A percentile compares a stretch with the other conserved stretches of the same genome.
Evolutionary conservation across 2,888 invertebrate genomes (phyloP).

Genomic region (Eurytoma californica): DNA sequence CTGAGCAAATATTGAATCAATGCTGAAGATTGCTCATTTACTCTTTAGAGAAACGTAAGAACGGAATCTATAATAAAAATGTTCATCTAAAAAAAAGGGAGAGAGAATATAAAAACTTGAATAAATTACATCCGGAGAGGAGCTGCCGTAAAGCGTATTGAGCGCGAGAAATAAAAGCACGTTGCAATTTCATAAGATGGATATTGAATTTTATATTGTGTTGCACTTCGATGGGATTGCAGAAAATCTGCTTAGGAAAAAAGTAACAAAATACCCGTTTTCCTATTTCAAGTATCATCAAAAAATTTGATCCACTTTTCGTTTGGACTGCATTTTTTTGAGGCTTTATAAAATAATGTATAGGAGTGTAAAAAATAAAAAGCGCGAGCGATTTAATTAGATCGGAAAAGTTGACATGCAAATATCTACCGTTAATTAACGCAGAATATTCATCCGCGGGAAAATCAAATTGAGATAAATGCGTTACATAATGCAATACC

Average conservation of each 20-base stretch:
- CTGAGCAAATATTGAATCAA: slow-evolving; percentile 3
- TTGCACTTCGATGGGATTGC: too few relatives aligned
- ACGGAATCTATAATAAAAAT: not conserved
- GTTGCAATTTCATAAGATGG: slow-evolving; percentile 4
- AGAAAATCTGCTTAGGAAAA: too few relatives aligned
- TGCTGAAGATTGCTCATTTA: not conserved
- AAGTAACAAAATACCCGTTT: too few relatives aligned
- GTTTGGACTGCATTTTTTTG: too few relatives aligned
- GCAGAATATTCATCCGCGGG: not conserved
- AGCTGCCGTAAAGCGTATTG: not conserved
- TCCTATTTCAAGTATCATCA: too few relatives aligned
- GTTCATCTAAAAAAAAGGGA: not conserved
- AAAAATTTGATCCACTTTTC: too few relatives aligned
- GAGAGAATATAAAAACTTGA: not conserved
- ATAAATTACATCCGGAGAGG: not conserved
- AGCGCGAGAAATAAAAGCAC: not conserved
- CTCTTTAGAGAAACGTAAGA: not conserved
- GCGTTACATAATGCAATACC: not conserved
- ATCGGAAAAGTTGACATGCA: not conserved
- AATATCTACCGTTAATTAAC: not conserved
- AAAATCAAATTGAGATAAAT: not conserved
- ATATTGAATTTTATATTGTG: slow-evolving; percentile 1
- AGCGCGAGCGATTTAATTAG: not conserved
- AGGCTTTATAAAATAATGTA: too few relatives aligned
- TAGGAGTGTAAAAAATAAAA: too few relatives aligned